Conservation (phyloP, 2,797 vertebrate genomes). For the Etheostoma perlongum region DNA sequence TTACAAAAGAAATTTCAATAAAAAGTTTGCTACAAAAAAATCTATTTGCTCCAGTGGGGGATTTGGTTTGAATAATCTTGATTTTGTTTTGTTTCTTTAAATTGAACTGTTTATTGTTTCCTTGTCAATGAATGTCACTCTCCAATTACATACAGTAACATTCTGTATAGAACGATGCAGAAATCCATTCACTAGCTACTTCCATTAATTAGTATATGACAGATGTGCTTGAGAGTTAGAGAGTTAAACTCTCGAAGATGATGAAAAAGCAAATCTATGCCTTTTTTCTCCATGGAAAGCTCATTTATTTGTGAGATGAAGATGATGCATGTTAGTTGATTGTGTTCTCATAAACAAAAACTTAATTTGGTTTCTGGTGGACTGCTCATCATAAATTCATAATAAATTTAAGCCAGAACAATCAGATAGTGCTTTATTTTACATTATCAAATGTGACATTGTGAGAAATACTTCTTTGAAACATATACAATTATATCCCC, state of each 20-base stretch:
- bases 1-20: conserved; percentile 14
- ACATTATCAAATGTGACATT: conserved; percentile 6
- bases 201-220: conserved; percentile 58
- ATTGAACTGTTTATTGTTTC: neutral
- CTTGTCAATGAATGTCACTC: conserved; percentile 20
- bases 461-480: conserved; percentile 18
- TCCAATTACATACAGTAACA: conserved; percentile 22
- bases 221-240: conserved; percentile 42
- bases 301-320: conserved; percentile 47
- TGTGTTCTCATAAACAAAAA: conserved; percentile 35
- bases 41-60: neutral
- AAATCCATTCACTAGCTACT: conserved; percentile 35
- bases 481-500: neutral
- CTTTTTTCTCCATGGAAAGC: conserved; percentile 18
- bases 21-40: neutral
- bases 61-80: conserved; percentile 7
- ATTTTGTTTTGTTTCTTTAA: neutral
- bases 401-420: conserved; percentile 14
- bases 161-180: conserved; percentile 16
- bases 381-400: conserved; percentile 28
- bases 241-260: conserved; percentile 41
- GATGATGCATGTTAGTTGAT: conserved; percentile 22
- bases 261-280: conserved; percentile 53
- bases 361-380: conserved; percentile 23
- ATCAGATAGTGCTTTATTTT: conserved; percentile 7